Conservation (phyloP, 2,113 vertebrate genomes). For the Aegotheles bennettii region DNA sequence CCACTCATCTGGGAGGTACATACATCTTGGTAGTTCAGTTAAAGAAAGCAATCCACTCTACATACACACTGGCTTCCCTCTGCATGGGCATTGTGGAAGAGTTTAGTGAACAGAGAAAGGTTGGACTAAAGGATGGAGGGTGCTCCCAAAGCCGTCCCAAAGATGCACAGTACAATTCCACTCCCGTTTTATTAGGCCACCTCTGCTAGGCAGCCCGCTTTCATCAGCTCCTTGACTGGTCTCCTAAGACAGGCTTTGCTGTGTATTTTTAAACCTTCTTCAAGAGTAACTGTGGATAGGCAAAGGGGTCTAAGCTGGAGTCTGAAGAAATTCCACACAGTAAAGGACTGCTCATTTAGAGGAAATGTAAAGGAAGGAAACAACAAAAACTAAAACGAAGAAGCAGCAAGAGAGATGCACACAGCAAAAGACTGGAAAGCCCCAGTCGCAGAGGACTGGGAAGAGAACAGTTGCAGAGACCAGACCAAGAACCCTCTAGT, state of each 20-base stretch:
- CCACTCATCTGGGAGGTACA: neutral
- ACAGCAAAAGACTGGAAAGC: neutral
- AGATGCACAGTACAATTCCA: slow-evolving; percentile 7
- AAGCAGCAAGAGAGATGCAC: neutral
- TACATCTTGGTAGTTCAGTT: neutral
- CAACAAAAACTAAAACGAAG: slow-evolving; percentile 20
- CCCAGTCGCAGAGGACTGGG: neutral
- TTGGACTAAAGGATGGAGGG: neutral
- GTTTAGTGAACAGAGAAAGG: neutral
- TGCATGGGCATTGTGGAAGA: neutral
- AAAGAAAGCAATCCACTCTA: neutral
- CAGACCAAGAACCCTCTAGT: neutral
- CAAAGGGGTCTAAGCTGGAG: slow-evolving; percentile 17
- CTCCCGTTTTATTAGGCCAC: slow-evolving; percentile 38
- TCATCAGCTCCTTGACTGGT: slow-evolving; percentile 14
- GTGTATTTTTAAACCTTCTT: slow-evolving; percentile 39
- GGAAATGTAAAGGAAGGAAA: neutral
- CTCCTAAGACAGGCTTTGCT: slow-evolving; percentile 46
- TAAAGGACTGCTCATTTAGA: neutral
- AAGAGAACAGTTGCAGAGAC: neutral
- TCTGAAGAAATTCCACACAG: neutral
- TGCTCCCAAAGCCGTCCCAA: neutral
- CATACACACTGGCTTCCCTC: neutral
- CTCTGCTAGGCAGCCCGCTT: slow-evolving; percentile 24
- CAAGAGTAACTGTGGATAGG: neutral